Conservation (phyloP, 2,888 invertebrate species). For the Portevinia maculata region DNA sequence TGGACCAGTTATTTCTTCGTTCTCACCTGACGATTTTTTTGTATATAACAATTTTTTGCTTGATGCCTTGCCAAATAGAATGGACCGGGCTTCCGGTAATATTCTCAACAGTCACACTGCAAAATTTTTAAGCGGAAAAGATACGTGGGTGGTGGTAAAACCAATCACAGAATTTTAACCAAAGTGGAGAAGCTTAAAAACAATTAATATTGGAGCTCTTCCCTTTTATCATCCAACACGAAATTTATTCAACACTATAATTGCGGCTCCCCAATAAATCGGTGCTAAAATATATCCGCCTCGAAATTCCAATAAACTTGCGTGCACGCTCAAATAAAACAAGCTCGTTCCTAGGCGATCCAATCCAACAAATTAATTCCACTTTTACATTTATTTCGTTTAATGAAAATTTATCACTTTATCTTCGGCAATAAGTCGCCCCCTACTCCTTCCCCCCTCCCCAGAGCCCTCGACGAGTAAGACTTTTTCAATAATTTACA, state of each 20-base stretch:
- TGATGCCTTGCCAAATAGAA: conserved; percentile 10
- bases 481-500: conserved; percentile 54
- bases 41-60: neutral
- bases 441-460: neutral
- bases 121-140: neutral
- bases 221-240: too few species aligned
- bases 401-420: conserved; percentile 71
- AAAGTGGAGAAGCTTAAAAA: too few species aligned
- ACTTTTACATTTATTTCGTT: conserved; percentile 32
- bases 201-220: too few species aligned
- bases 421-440: conserved; percentile 49
- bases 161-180: too few species aligned
- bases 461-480: neutral
- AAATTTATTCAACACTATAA: too few species aligned
- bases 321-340: conserved; percentile 22
- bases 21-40: neutral
- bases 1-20: conserved; percentile 8
- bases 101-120: neutral
- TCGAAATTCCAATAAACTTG: conserved; percentile 16
- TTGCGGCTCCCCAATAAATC: conserved; percentile 8
- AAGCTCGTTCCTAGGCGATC: conserved; percentile 16
- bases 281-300: conserved; percentile 10
- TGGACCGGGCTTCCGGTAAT: conserved; percentile 9
- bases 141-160: too few species aligned
- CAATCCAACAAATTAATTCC: conserved; percentile 38